Base-by-base conservation (phyloP, 2,113 vertebrate species). In the Drymodes brunneopygia region DNA sequence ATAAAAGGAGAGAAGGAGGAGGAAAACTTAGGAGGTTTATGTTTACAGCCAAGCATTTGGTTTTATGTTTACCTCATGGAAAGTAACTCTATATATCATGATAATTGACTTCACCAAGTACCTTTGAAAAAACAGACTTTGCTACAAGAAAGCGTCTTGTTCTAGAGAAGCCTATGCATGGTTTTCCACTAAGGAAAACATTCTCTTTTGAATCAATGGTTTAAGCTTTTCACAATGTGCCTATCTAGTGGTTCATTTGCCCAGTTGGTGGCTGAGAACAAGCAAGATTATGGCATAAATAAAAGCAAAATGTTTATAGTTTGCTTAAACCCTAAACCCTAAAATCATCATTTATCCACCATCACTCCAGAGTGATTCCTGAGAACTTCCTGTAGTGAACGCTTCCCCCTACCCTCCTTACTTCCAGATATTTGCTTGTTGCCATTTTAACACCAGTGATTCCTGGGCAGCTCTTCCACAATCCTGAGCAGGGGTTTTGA, bases 1-100 rank as follows among this genome's bases (percentile, higher is more conserved):
- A 83, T 86, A 90, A 95, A 96, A 93, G 92, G 93, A 83, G 38
- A 86, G 92, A 91, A 87, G 66, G 40, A 78, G 67, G 64, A 73
- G 47, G 64, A 62, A 88, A 80, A 86, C 81, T 90, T 83, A 47
- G 71, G 54, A 94, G 60, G 92, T 94, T 94, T 95, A 91, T 48
- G 71, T 96, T 95, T 95, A 91, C 14, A 11, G 85, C 71, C 87
- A 80, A 65, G 57, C 71, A 79, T 89, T 92, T 96, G 71, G 33
- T 51, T 97, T 95, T 96, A 94, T 88, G 71, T 90, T 96, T 91
- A 83, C 91, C 62, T 90, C 61, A 56, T 53, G 67, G 51, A 86
- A 94, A 72, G 71, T 53, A 72, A 86, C 67, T 88, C 75, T 10
- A 17, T 88, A 71, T 69, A 80, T 94, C 78, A 73, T 53, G 27